Percentiles rank a stretch among this genome's conserved stretches.
Conservation (phyloP, 2,113 vertebrate species). For the Neotoma lepida region DNA sequence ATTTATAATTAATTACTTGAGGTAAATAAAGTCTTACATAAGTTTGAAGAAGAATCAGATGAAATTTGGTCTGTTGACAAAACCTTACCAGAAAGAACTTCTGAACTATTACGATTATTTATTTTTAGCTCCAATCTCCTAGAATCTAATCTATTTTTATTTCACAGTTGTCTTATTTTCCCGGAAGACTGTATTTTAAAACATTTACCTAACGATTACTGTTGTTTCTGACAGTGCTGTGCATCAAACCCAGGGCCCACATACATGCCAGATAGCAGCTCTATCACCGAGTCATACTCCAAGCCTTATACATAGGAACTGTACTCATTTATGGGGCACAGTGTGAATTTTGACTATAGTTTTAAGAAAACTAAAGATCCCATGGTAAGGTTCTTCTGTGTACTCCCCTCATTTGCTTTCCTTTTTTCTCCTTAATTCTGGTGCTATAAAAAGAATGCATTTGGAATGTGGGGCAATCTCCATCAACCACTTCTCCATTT, state of each 20-base stretch:
- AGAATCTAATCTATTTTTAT: background rate
- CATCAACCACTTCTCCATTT: background rate
- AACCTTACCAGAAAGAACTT: background rate
- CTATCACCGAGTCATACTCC: background rate
- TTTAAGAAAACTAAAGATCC: background rate
- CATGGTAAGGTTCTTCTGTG: background rate
- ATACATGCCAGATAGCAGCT: too few species aligned
- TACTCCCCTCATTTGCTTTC: too few species aligned
- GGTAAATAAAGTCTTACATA: conserved; percentile 40
- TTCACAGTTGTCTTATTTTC: background rate
- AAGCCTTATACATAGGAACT: background rate
- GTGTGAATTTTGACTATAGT: background rate
- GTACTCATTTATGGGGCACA: background rate
- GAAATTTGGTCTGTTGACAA: background rate
- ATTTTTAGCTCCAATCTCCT: background rate
- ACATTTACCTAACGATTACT: background rate
- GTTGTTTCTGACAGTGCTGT: background rate
- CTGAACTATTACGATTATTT: background rate
- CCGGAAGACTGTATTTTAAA: background rate
- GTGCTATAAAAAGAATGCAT: background rate
- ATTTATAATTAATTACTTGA: background rate
- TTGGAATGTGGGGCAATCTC: background rate
- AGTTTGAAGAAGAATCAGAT: background rate
- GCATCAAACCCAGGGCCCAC: background rate
- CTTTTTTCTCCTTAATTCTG: background rate